These are phyloP conservation scores for Liparis tanakae DNA, from an alignment of 2,797 vertebrate genomes.

Conservation along the genomic window DNA sequence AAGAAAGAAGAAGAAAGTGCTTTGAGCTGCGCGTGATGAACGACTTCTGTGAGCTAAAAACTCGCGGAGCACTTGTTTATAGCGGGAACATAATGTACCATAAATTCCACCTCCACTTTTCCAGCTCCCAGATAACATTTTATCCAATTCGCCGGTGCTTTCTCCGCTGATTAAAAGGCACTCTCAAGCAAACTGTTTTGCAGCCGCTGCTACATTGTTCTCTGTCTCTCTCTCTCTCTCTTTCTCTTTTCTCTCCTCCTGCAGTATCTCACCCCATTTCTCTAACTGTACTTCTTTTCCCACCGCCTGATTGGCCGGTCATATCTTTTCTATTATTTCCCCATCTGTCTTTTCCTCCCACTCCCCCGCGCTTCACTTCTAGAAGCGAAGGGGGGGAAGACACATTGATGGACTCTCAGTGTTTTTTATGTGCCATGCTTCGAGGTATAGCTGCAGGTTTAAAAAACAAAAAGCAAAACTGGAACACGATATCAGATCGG, in stretches of 20 bases:
- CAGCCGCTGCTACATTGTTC: constrained; percentile 32
- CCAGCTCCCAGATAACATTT: constrained; percentile 71
- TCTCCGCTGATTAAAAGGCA: constrained; percentile 79
- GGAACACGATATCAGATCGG: constrained; percentile 24
- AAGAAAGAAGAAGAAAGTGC: constrained; percentile 35
- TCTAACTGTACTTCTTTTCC: constrained; percentile 34
- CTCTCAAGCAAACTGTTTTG: constrained; percentile 65
- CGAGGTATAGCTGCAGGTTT: constrained; percentile 1
- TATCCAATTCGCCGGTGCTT: constrained; percentile 72
- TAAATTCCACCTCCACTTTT: constrained; percentile 78
- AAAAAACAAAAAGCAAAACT: neutral
- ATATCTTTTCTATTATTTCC: constrained; percentile 55
- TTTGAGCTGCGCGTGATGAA: constrained; percentile 69
- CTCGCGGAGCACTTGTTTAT: constrained; percentile 69
- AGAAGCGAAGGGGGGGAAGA: constrained; percentile 20
- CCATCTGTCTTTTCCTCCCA: constrained; percentile 30
- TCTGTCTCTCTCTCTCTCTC: constrained; percentile 16
- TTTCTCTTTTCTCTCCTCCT: constrained; percentile 11
- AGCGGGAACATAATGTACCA: constrained; percentile 77
- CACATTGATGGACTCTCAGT: neutral
- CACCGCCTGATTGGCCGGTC: constrained; percentile 38
- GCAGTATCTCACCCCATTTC: constrained; percentile 38
- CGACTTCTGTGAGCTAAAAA: constrained; percentile 62
- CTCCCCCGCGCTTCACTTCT: constrained; percentile 15
- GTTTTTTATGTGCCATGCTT: constrained; percentile 26